Evolutionary conservation across 2,797 vertebrate genomes (phyloP), one percentile per base, ranked within the genome.

Genomic region (Phoxinus dragarum): DNA sequence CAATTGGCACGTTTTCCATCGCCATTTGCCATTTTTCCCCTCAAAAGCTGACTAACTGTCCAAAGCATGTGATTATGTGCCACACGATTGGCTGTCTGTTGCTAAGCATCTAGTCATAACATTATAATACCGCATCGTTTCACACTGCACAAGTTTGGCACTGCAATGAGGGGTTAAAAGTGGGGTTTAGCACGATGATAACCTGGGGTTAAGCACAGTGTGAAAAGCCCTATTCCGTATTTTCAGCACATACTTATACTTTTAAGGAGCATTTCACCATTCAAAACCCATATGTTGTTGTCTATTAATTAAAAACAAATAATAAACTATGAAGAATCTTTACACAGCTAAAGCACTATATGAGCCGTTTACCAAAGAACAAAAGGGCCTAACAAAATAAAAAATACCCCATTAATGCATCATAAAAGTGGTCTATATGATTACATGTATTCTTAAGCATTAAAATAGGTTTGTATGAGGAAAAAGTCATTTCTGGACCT

Each of bases 241-340:
- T 84, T 77, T 81, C 42, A 81, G 40, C 54, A 71, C 36, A 64
- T 23, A 68, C 31, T 84, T 49, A 61, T 71, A n/a, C 67, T 81
- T 64, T 81, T 73, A 84, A 42, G 61, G n/a, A 54, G 34, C 21
- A 21, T 16, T 81, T 69, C 8, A 74, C 8, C 71, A 31, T 47
- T 73, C 12, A 14, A 72, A 44, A 8, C 69, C 42, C 68, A n/a
- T 8, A 72, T 72, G 12, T n/a, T 72, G 23, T 4, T 44, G 42
- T 73, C 27, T 73, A 27, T 72, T 1, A 73, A 11, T 12, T n/a
- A 0, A 61, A 59, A n/a, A 10, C 5, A 61, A 59, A 61, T 23
- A 59, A 11, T 2, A 72, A 4, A 49, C 23, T 31, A 27, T 73
- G 14, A 47, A 47, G n/a, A 73, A 71, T 27, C 11, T 44, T 27